Percentiles rank a stretch among this genome's conserved stretches.
phyloP scores from a whole-genome alignment of 2,888 invertebrate species.

The Heliconius ismenius region DNA sequence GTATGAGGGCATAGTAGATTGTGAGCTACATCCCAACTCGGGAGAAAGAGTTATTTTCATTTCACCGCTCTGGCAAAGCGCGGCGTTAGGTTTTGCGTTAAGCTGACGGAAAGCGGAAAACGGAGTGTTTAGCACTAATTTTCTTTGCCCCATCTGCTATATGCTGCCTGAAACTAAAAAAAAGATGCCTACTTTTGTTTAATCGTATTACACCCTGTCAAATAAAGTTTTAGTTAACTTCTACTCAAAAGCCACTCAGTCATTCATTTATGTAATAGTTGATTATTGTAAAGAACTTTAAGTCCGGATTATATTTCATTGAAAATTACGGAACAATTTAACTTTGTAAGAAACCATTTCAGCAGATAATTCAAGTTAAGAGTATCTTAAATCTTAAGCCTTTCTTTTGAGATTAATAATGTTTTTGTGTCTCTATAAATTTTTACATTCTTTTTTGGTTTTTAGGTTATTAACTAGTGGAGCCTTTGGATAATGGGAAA shows the following conservation, averaged over 20 bases:
- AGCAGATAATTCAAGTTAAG: conserved; percentile 36
- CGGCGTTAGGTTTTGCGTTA: background rate
- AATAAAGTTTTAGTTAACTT: too few relatives aligned
- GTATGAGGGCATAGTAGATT: background rate
- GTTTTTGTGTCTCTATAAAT: conserved; percentile 2
- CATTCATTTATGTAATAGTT: background rate
- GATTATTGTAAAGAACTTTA: conserved; percentile 7
- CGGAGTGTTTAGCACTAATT: background rate
- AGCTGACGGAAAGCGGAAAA: background rate
- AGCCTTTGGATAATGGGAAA: too few relatives aligned
- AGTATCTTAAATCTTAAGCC: conserved; percentile 33
- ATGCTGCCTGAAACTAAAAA: too few relatives aligned
- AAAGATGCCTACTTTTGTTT: too few relatives aligned
- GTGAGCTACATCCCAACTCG: too few relatives aligned
- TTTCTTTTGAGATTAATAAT: conserved; percentile 30
- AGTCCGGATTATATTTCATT: conserved; percentile 33
- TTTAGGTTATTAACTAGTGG: background rate
- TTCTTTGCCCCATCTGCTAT: too few relatives aligned
- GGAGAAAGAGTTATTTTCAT: too few relatives aligned
- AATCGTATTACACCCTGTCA: too few relatives aligned
- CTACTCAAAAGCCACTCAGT: background rate
- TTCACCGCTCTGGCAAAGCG: background rate
- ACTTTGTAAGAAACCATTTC: conserved; percentile 31
- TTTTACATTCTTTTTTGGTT: background rate
- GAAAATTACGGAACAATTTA: conserved; percentile 35